A percentile compares a stretch with the other conserved stretches of the same genome.
Conservation (phyloP, 2,797 vertebrate species). For the Malacoctenus gilli region DNA sequence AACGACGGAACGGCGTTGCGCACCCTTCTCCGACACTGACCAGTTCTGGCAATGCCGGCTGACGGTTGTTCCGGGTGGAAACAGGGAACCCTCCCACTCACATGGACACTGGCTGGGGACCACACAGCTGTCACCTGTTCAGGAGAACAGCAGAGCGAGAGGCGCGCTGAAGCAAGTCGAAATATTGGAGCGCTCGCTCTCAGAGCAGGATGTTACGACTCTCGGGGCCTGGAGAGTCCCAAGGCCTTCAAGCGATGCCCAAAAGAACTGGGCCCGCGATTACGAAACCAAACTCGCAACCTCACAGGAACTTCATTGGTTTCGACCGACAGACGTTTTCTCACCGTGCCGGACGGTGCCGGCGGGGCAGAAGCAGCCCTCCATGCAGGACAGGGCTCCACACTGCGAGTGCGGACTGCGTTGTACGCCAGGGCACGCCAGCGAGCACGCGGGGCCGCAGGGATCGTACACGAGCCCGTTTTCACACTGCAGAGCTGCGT, state of each 20-base stretch:
- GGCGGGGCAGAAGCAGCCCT: constrained; percentile 90
- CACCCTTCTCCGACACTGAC: no score
- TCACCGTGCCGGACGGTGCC: constrained; percentile 84
- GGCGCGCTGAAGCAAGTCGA: no score
- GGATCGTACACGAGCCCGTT: constrained; percentile 86
- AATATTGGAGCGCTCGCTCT: no score
- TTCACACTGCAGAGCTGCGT: constrained; percentile 92
- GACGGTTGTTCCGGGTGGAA: constrained; percentile 80
- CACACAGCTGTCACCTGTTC: constrained; percentile 84
- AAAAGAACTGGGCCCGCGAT: no score
- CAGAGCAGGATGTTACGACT: no score
- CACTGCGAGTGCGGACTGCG: constrained; percentile 78
- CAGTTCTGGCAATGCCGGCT: constrained; percentile 87
- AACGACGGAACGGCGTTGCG: no score
- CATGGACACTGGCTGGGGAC: constrained; percentile 83
- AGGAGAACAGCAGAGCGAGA: no score
- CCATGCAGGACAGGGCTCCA: constrained; percentile 81
- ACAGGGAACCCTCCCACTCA: constrained; percentile 83
- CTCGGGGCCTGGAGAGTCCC: no score
- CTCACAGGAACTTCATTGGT: no score
- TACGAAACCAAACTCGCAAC: no score
- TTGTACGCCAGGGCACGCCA: constrained; percentile 74
- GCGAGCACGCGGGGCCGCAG: constrained; percentile 86
- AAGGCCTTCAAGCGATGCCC: no score
- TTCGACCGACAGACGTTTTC: background rate